Evolutionary conservation across 2,113 vertebrate species (phyloP).

Genomic region (Mesoclemmys tuberculata): DNA sequence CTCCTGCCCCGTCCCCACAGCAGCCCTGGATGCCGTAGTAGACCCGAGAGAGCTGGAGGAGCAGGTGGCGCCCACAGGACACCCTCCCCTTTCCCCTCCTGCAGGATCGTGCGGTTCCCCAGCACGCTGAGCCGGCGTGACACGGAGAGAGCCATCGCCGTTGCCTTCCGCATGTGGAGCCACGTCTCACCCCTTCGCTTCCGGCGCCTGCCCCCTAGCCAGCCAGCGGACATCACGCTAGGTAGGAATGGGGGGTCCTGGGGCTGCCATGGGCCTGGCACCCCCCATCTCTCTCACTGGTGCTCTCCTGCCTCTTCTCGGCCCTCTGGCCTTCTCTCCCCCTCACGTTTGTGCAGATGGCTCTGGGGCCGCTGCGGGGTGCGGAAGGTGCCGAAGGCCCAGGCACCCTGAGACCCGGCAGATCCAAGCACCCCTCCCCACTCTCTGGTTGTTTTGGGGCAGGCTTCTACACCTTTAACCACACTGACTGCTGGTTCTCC

Average conservation of each 20-base stretch:
- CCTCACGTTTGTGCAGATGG: not conserved
- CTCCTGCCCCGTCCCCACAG: too few species aligned
- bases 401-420: not conserved
- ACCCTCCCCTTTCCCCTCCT: not conserved
- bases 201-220: conserved; percentile 67
- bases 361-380: not conserved
- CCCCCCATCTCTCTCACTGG: not conserved
- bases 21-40: not conserved
- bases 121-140: conserved; percentile 82
- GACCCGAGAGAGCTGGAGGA: not conserved
- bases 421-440: not conserved
- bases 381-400: not conserved
- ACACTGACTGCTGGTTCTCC: conserved; percentile 85
- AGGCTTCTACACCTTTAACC: conserved; percentile 88
- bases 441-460: not conserved
- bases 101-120: conserved; percentile 82
- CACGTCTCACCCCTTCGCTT: conserved; percentile 84
- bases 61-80: not conserved
- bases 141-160: conserved; percentile 81
- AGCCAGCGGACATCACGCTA: conserved; percentile 79
- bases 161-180: conserved; percentile 86
- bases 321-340: not conserved
- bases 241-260: conserved; percentile 60
- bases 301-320: not conserved
- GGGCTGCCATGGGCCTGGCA: not conserved